Base-by-base conservation (phyloP, 2,113 vertebrate genomes). In the Pogonocichla stellata region DNA sequence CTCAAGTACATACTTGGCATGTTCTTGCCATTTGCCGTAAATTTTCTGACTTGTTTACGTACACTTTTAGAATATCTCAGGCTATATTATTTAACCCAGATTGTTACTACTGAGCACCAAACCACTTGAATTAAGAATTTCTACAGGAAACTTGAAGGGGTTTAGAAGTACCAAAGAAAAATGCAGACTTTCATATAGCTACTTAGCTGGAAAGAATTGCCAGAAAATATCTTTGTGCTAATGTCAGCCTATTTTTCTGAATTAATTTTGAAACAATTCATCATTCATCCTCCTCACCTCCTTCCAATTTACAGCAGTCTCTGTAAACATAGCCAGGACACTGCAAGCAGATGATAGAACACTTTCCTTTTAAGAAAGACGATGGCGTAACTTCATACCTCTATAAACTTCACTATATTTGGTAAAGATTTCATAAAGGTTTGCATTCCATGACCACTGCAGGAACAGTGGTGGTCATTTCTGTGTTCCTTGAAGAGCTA, bases 351-450 rank as follows among this genome's bases (percentile, higher is more conserved):
- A 93, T 45, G 71, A 70, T 18, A 42, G 84, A 96, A 96, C 61
- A 58, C 74, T 96, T 96, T 85, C 97, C 96, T 96, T 97, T 92
- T 94, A 96, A 91, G 93, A 95, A 89, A 80, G 80, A 87, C 5
- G 10, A 45, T 24, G 1, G 72, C 14, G 0, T 77, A 80, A 93
- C 73, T 85, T 91, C 95, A 86, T 92, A 82, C 73, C 89, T 95
- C 86, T 58, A 22, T 29, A 38, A 96, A 94, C 92, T 28, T 96
- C 79, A 95, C 96, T 96, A 89, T 97, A 96, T 95, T 93, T 94
- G 97, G 95, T 94, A 93, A 96, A 75, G 85, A 70, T 48, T 81
- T 17, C 1, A 8, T 65, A 51, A 84, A 83, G 45, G 80, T 91
- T 87, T 84, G 72, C 42, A 23, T 80, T 74, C 77, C 42, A 5